These are phyloP conservation scores for Acleris cristana DNA, from an alignment of 2,888 invertebrate species.

Conservation along the genomic window DNA sequence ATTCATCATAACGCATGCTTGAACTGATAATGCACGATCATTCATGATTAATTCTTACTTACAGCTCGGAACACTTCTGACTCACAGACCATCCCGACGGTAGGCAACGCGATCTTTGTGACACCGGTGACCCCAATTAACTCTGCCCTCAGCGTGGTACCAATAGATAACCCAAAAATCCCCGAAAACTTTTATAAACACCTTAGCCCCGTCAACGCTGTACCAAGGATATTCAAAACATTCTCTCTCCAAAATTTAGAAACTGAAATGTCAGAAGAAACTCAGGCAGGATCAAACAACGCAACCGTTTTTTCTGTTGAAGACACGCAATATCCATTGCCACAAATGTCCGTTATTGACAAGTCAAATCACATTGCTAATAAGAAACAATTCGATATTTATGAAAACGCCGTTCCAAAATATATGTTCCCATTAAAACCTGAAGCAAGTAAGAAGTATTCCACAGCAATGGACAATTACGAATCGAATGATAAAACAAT, in stretches of 20 bases:
- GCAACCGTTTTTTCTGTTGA: not conserved
- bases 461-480: constrained; percentile 1
- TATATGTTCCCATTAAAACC: constrained; percentile 8
- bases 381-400: constrained; percentile 1
- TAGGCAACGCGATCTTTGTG: constrained; percentile 59
- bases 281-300: not conserved
- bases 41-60: constrained; percentile 65
- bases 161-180: constrained; percentile 55
- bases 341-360: not conserved
- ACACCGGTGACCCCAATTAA: constrained; percentile 58
- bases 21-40: constrained; percentile 20
- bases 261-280: constrained; percentile 6
- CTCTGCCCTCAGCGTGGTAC: constrained; percentile 51
- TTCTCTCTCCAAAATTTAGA: not conserved
- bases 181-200: constrained; percentile 58
- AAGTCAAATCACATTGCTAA: not conserved
- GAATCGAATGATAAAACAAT: constrained; percentile 47
- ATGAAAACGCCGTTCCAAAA: not conserved
- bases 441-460: not conserved
- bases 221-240: constrained; percentile 57
- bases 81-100: constrained; percentile 54
- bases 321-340: not conserved
- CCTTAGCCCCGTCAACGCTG: constrained; percentile 56
- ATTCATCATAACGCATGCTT: constrained; percentile 20
- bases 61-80: constrained; percentile 64